Evolutionary conservation across 2,888 invertebrate genomes (phyloP), one percentile per base, ranked within the genome.

Genomic region (Amblyjoppa proteus): DNA sequence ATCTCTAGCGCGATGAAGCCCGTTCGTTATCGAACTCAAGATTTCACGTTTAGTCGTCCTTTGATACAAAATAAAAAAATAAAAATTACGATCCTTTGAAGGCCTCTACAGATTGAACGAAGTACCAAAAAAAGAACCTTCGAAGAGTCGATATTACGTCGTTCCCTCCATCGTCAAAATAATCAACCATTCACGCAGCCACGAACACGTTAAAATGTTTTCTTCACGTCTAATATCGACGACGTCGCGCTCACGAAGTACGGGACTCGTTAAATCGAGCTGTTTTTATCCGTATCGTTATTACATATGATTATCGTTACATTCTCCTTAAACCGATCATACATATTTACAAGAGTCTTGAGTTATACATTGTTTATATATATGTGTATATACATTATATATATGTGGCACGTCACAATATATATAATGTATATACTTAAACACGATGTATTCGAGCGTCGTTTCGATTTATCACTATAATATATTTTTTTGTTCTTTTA

Each of bases 261-360:
- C 45, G 31, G 53, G 49, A 70, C 53, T 80, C 64, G 64, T 80
- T 11, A 70, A 83, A 69, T 78, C 69, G 74, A 74, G 61, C 13
- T 75, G 66, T 66, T 77, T 69, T 38, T 25, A 69, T 49, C 51
- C 41, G 20, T 25, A 38, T 38, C 28, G 49, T 80, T 34, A 68
- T 76, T 82, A 79, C 71, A 85, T 82, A 82, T 79, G 82, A 82
- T 85, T 82, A 82, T 82, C 79, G 45, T 82, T 82, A 85, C 81
- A 80, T 13, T 85, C 85, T 28, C 51, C 82, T 82, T 85, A 82
- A 82, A 75, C 71, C 75, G 76, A 82, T 85, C 82, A 71, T 82
- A 85, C 85, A 82, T 85, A 85, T 85, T 85, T 85, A 85, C 85
- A 85, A 82, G 82, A 85, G 79, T 85, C 81, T 85, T 66, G 51